phyloP scores from a whole-genome alignment of 2,888 invertebrate genomes.

The Spodoptera exigua region DNA sequence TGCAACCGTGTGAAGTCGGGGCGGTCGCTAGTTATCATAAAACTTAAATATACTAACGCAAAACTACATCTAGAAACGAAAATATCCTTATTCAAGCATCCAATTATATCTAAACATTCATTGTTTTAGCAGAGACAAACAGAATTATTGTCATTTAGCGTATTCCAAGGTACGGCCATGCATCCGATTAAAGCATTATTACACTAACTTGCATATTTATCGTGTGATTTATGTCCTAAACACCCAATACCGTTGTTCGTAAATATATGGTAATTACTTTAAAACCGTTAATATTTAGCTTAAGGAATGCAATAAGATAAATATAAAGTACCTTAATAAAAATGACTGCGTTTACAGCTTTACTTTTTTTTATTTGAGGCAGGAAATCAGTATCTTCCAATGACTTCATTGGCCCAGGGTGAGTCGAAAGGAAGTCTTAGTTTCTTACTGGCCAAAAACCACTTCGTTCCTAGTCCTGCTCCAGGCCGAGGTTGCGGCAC shows the following conservation, averaged over 20 bases:
- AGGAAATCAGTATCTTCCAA: too few species aligned
- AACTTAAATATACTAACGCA: too few species aligned
- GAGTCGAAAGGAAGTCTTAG: too few species aligned
- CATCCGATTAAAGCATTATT: conserved; percentile 36
- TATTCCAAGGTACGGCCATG: conserved; percentile 43
- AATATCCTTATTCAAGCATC: not conserved
- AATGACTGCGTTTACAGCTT: too few species aligned
- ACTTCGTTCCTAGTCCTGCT: too few species aligned
- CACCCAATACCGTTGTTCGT: conserved; percentile 15
- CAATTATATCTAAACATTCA: conserved; percentile 19
- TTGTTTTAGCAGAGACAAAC: conserved; percentile 7
- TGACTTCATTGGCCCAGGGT: too few species aligned
- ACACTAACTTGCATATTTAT: conserved; percentile 40
- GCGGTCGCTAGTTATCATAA: too few species aligned
- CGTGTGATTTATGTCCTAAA: conserved; percentile 33
- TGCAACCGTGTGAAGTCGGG: too few species aligned
- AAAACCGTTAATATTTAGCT: conserved; percentile 16
- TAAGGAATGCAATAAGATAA: conserved; percentile 27
- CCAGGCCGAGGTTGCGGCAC: too few species aligned
- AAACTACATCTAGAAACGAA: not conserved
- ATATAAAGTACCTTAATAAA: not conserved
- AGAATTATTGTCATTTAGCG: conserved; percentile 22
- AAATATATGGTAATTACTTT: conserved; percentile 34
- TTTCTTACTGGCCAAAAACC: too few species aligned
- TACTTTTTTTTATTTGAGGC: too few species aligned